Evolutionary conservation across 2,797 vertebrate genomes (phyloP), one percentile per base, ranked within the genome.

Genomic region (Cacajao melanocephalus): DNA sequence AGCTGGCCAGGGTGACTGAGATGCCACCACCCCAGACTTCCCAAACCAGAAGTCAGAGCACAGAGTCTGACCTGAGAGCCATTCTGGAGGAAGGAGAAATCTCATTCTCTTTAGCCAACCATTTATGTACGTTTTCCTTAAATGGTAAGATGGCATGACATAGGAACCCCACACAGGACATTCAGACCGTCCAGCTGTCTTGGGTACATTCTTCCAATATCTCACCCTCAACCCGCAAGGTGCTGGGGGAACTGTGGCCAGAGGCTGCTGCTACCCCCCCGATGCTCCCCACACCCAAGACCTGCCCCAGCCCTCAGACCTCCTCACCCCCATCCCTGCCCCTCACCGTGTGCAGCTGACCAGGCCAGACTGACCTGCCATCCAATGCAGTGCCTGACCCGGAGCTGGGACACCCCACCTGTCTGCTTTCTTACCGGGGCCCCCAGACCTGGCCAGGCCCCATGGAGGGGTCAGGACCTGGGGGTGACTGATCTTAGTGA

Each of bases 291-390:
- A 33, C 30, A 50, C 20, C 22, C 15, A 50, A 9, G 26, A 15
- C 39, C 67, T 19, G 39, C 30, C 24, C 15, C 3, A 3, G 76
- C 44, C 39, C 28, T 33, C 55, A 8, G 12, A 46, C 1, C 10
- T 11, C 11, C 22, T 55, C 6, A 11, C 12, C 14, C 52, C 17
- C 1, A 5, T 17, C 57, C 57, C 9, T 2, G n/a, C 0, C 48
- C 1, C 9, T 64, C 46, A 10, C 55, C 14, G 2, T n/a, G 33
- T 36, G 8, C 5, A 39, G 28, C 19, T 11, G 26, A 41, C 36
- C 57, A 36, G 78, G 24, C 44, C 81, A 46, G 46, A 50, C 48
- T 79, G 33, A 20, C 11, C 33, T 80, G 78, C 44, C 13, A 4
- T 2, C 17, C 57, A 88, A 36, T 3, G 61, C 50, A 88, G 61